Evolutionary conservation across 2,888 invertebrate species (phyloP), one percentile per base, ranked within the genome.

Genomic region (Portevinia maculata): DNA sequence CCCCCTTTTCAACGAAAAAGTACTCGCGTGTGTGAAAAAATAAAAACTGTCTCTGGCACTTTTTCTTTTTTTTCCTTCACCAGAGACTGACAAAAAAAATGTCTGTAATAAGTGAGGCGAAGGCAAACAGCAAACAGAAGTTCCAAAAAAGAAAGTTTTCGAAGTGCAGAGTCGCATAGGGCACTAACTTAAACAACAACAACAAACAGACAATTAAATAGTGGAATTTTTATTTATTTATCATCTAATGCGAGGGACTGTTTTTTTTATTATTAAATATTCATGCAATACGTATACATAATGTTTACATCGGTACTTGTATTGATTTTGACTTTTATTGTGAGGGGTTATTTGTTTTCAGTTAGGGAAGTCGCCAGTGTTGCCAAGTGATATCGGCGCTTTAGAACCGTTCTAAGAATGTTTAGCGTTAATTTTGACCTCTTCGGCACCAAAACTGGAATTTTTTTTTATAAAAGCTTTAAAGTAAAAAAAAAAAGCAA

Each of bases 131-230:
- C 41, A 24, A 34, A 34, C 34, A 59, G 21, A 60, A 41, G 44
- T 21, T 64, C 62, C 8, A 34, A 62, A 62, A 53, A 73, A 62
- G 73, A 73, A 73, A 73, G 73, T 73, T 73, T 53, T 30, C 32
- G 48, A 48, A 48, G 46, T 50, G 34, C 11, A 15, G 48, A n/a
- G 24, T 39, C n/a, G 19, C 32, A n/a, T 24, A 15, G 17, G 28
- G 67, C 13, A 0, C 21, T 19, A 9, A 3, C n/a, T 15, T 15
- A 15, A 13, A 24, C 24, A 24, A n/a, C 24, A 24, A 24, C 24
- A 32, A n/a, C 17, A 13, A 7, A 15, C 44, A 21, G 17, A 44
- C 6, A 44, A 44, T 21, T 24, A 24, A 44, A 59, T 17, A 59
- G 30, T 32, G 30, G 13, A 52, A 59, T 59, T 24, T 50, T 70